These are phyloP conservation scores for Syrista parreyssii DNA, from an alignment of 2,888 invertebrate genomes.

Conservation along the genomic window DNA sequence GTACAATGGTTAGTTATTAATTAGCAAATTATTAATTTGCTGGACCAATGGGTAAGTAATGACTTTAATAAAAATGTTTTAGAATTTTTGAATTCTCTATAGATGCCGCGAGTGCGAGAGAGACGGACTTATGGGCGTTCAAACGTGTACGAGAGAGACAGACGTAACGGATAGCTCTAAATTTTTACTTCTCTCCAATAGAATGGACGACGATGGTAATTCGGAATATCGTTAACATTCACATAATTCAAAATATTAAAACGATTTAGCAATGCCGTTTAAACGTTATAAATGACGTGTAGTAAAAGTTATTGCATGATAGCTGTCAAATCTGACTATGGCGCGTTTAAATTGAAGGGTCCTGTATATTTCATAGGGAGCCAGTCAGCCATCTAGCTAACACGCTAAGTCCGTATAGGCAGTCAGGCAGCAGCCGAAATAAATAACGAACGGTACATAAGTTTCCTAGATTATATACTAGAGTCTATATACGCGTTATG, in stretches of 20 bases:
- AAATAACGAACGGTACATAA: slow-evolving; percentile 38
- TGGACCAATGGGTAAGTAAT: background rate
- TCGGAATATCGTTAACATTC: background rate
- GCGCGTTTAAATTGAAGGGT: background rate
- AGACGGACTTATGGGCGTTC: background rate
- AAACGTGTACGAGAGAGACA: background rate
- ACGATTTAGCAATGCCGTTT: background rate
- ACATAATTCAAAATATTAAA: background rate
- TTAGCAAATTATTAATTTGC: background rate
- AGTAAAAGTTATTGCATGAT: background rate
- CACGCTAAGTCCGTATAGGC: slow-evolving; percentile 11
- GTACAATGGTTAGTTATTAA: background rate
- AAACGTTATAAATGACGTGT: background rate
- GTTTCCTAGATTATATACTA: slow-evolving; percentile 22
- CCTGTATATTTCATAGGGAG: slow-evolving; percentile 14
- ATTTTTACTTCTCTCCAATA: background rate
- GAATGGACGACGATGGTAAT: background rate
- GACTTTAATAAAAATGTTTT: too few species aligned
- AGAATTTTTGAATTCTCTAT: too few species aligned
- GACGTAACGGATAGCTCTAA: background rate
- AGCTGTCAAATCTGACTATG: background rate
- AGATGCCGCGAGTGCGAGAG: background rate
- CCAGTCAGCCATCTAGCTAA: slow-evolving; percentile 27
- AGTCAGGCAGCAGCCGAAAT: slow-evolving; percentile 29
- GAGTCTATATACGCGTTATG: slow-evolving; percentile 16